phyloP scores from a whole-genome alignment of 2,113 vertebrate genomes.

The Zapus hudsonius region DNA sequence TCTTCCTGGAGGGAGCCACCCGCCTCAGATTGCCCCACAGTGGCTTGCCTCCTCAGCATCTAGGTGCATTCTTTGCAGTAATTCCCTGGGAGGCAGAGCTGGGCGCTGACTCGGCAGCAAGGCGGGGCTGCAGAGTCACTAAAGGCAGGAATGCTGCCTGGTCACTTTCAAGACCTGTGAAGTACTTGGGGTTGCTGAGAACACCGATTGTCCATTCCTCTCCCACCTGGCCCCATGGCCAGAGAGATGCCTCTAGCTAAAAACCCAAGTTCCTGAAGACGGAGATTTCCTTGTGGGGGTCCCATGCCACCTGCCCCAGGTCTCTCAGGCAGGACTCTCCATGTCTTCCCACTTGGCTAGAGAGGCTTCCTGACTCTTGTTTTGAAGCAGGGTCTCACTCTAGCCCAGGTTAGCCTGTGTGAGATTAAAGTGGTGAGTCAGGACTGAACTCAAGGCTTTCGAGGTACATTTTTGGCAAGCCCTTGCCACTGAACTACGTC shows the following conservation, averaged over 20 bases:
- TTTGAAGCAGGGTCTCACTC: too few species aligned
- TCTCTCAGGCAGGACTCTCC: neutral
- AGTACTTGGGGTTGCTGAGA: conserved; percentile 13
- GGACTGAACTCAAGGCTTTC: too few species aligned
- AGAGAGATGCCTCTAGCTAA: neutral
- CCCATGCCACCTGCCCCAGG: neutral
- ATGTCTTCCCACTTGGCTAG: neutral
- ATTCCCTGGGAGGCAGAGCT: conserved; percentile 65
- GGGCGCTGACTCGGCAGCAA: conserved; percentile 75
- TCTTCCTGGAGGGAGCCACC: conserved; percentile 69
- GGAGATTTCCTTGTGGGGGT: neutral
- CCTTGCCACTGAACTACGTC: too few species aligned
- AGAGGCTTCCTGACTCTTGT: neutral
- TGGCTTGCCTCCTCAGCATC: conserved; percentile 75
- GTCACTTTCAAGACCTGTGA: conserved; percentile 59
- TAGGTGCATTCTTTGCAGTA: conserved; percentile 69
- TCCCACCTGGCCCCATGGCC: neutral
- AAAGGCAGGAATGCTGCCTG: conserved; percentile 69
- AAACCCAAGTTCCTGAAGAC: neutral
- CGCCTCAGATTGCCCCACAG: conserved; percentile 70
- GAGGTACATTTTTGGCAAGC: too few species aligned
- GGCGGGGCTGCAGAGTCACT: conserved; percentile 50
- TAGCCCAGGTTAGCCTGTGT: too few species aligned
- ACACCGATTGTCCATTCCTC: neutral
- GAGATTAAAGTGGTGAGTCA: too few species aligned